A percentile compares a stretch with the other conserved stretches of the same genome.
phyloP scores from a whole-genome alignment of 2,888 invertebrate species.

The Cephus nigrinus region DNA sequence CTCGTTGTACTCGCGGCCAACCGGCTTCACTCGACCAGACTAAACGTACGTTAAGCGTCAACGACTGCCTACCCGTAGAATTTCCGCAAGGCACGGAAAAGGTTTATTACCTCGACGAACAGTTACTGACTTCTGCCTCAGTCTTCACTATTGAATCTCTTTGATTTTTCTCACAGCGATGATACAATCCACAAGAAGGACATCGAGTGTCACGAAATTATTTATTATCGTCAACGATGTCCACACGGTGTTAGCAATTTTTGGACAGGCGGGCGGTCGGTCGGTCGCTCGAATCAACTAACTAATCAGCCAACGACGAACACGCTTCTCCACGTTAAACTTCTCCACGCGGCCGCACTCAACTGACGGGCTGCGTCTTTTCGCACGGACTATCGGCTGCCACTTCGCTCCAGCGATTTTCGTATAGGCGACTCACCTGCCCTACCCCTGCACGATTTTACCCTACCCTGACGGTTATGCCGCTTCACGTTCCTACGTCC shows the following conservation, averaged over 20 bases:
- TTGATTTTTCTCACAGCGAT: background rate
- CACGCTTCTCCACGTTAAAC: background rate
- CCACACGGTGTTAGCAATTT: background rate
- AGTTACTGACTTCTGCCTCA: background rate
- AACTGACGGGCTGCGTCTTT: slow-evolving; percentile 47
- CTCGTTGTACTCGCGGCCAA: background rate
- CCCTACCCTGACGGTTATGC: slow-evolving; percentile 8
- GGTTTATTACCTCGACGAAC: background rate
- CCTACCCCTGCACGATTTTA: slow-evolving; percentile 15
- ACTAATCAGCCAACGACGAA: background rate
- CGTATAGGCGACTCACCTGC: slow-evolving; percentile 18
- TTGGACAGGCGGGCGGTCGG: background rate
- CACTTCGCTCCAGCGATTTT: slow-evolving; percentile 26
- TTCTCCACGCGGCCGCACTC: slow-evolving; percentile 45
- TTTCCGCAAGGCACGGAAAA: background rate
- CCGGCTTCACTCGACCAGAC: background rate
- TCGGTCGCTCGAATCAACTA: background rate
- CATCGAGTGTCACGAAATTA: background rate
- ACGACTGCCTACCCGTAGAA: background rate
- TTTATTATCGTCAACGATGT: background rate
- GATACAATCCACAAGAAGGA: background rate
- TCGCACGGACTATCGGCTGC: slow-evolving; percentile 31
- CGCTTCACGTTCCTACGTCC: background rate
- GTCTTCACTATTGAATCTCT: background rate
- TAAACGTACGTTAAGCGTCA: background rate